Evolutionary conservation across 1,140 invertebrate genomes (phyloP).

Genomic region (Battus philenor): DNA sequence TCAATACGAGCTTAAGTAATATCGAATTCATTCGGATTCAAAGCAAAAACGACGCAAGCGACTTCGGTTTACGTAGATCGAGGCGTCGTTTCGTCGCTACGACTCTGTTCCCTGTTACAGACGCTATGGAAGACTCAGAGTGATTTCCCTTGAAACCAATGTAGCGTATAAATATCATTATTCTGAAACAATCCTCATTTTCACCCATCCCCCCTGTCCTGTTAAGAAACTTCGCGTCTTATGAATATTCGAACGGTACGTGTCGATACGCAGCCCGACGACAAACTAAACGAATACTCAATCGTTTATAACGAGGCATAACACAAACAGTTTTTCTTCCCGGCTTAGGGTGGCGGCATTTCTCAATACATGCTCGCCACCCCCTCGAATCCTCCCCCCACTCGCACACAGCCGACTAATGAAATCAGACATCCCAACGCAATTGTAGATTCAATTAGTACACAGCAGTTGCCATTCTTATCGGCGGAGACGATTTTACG

Average conservation of each 20-base stretch:
- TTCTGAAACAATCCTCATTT: conserved; percentile 70
- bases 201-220: conserved; percentile 50
- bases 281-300: too few species aligned
- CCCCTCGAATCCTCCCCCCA: conserved; percentile 24
- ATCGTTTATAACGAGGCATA: too few species aligned
- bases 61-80: conserved; percentile 22
- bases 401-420: conserved; percentile 58
- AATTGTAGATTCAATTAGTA: conserved; percentile 74
- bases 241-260: conserved; percentile 39
- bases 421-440: conserved; percentile 69
- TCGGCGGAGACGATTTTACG: conserved; percentile 73
- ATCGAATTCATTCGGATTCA: conserved; percentile 49
- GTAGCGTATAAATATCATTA: conserved; percentile 75
- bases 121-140: conserved; percentile 64
- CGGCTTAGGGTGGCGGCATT: conserved; percentile 22
- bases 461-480: conserved; percentile 71
- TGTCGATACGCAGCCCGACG: too few species aligned
- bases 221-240: conserved; percentile 46
- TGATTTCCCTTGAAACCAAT: conserved; percentile 75
- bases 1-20: conserved; percentile 70
- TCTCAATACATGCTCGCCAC: conserved; percentile 32
- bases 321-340: conserved; percentile 26
- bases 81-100: conserved; percentile 27
- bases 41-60: conserved; percentile 34
- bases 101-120: conserved; percentile 40